Evolutionary conservation across 2,888 invertebrate genomes (phyloP).

Genomic region (Drosophila yooni): DNA sequence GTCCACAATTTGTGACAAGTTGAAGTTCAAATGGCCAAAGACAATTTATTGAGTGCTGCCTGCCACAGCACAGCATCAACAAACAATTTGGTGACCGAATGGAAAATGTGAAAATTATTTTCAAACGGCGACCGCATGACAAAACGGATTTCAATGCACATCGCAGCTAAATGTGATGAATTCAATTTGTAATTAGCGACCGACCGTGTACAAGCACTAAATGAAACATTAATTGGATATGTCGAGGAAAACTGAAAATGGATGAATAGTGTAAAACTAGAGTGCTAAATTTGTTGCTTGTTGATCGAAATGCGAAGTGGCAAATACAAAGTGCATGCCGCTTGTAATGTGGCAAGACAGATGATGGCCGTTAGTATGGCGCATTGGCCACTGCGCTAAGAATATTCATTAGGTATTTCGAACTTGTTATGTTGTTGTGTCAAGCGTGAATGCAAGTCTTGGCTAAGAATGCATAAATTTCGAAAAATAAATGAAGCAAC

Average conservation of each 20-base stretch:
- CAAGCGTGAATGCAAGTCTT: background rate
- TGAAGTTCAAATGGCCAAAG: conserved; percentile 48
- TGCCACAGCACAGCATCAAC: background rate
- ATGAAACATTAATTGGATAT: conserved; percentile 39
- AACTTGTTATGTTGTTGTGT: background rate
- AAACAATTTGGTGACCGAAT: conserved; percentile 7
- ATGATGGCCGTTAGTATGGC: background rate
- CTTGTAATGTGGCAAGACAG: background rate
- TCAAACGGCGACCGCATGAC: background rate
- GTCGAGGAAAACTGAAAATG: conserved; percentile 9
- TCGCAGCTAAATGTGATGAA: conserved; percentile 34
- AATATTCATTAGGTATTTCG: background rate
- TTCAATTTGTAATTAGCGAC: conserved; percentile 49
- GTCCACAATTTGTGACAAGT: conserved; percentile 62
- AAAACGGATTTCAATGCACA: conserved; percentile 27
- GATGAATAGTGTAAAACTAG: background rate
- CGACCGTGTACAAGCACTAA: background rate
- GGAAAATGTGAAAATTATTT: conserved; percentile 16
- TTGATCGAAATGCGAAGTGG: conserved; percentile 24
- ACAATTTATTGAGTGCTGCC: conserved; percentile 19
- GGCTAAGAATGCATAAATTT: background rate
- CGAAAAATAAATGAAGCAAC: background rate
- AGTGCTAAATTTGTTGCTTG: conserved; percentile 29
- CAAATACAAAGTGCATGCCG: conserved; percentile 2
- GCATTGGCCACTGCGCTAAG: background rate